Evolutionary conservation across 1,140 invertebrate genomes (phyloP).

Genomic region (Eueides isabella): DNA sequence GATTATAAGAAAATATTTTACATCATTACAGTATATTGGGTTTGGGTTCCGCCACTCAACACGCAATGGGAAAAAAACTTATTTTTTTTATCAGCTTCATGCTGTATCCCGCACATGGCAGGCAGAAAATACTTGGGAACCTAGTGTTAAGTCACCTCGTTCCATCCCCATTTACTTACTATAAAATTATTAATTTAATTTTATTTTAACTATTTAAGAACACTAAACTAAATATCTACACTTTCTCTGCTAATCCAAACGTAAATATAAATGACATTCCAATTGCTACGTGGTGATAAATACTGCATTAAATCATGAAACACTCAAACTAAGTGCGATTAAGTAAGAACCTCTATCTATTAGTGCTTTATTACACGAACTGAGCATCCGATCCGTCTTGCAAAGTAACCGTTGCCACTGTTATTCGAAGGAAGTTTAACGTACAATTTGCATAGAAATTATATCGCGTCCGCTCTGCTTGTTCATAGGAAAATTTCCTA

Average conservation of each 20-base stretch:
- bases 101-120: too few relatives aligned
- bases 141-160: too few relatives aligned
- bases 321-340: neutral
- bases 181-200: too few relatives aligned
- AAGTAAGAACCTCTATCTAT: constrained; percentile 29
- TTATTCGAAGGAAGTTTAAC: constrained; percentile 74
- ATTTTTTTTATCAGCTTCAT: neutral
- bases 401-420: constrained; percentile 32
- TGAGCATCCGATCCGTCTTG: constrained; percentile 36
- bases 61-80: too few relatives aligned
- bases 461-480: constrained; percentile 69
- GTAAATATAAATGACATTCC: neutral
- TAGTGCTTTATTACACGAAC: constrained; percentile 32
- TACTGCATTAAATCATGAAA: neutral
- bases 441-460: constrained; percentile 80
- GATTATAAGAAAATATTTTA: too few relatives aligned
- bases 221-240: too few relatives aligned
- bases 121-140: too few relatives aligned
- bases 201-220: too few relatives aligned
- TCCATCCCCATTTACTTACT: too few relatives aligned
- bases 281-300: neutral
- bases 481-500: constrained; percentile 79
- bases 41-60: too few relatives aligned
- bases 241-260: too few relatives aligned
- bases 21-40: neutral